phyloP scores from a whole-genome alignment of 2,888 invertebrate species.

The Macrosoma leucophasiata region DNA sequence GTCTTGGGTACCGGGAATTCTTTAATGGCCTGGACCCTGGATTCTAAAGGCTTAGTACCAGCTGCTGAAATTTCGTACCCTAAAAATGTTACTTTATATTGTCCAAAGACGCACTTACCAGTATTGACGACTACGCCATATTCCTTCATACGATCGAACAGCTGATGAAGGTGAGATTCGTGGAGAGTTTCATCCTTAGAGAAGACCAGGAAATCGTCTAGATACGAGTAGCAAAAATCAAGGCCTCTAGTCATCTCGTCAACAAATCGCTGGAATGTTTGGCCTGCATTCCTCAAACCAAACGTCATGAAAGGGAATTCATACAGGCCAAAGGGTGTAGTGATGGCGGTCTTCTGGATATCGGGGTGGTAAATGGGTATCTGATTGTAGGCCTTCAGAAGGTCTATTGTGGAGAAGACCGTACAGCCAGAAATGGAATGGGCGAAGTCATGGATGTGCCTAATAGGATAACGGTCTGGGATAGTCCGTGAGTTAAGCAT shows the following conservation, averaged over 20 bases:
- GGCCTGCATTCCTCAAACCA: slow-evolving; percentile 44
- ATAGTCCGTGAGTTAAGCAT: slow-evolving; percentile 32
- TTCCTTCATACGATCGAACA: slow-evolving; percentile 1
- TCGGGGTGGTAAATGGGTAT: slow-evolving; percentile 5
- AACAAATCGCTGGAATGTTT: slow-evolving; percentile 44
- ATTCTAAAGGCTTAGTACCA: slow-evolving; percentile 22
- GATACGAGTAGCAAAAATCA: slow-evolving; percentile 26
- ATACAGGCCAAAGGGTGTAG: slow-evolving; percentile 31
- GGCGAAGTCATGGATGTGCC: slow-evolving; percentile 19
- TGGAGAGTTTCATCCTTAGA: too few species aligned
- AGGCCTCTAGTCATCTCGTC: slow-evolving; percentile 22
- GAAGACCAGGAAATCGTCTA: slow-evolving; percentile 32
- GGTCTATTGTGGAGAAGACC: too few species aligned
- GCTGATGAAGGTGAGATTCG: too few species aligned
- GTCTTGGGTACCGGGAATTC: slow-evolving; percentile 17
- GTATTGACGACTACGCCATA: slow-evolving; percentile 2
- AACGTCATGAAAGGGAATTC: slow-evolving; percentile 37
- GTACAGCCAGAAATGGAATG: slow-evolving; percentile 16
- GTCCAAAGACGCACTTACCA: slow-evolving; percentile 3
- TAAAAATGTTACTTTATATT: too few species aligned
- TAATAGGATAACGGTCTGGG: slow-evolving; percentile 34
- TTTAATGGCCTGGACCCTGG: slow-evolving; percentile 25
- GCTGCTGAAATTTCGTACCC: slow-evolving; percentile 1
- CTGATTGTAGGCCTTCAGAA: slow-evolving; percentile 7
- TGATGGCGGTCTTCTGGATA: slow-evolving; percentile 12